phyloP scores from a whole-genome alignment of 2,113 vertebrate species.

The Indri indri region DNA sequence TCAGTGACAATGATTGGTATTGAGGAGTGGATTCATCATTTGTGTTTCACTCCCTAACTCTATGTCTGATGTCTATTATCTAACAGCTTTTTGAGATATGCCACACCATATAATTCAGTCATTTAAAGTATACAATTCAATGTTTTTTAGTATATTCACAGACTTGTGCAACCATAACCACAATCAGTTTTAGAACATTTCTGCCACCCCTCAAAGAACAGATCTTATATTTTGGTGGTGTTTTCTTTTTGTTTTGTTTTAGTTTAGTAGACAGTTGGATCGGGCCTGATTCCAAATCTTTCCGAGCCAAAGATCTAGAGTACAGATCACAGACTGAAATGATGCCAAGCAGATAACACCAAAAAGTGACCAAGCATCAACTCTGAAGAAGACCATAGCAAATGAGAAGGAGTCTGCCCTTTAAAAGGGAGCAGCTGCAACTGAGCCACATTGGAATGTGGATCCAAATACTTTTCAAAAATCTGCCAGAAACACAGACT shows the following conservation, averaged over 20 bases:
- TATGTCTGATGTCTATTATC: neutral
- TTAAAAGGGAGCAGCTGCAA: neutral
- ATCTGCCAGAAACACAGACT: neutral
- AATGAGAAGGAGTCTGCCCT: neutral
- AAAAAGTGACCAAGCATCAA: neutral
- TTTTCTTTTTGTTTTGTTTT: constrained; percentile 28
- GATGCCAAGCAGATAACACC: neutral
- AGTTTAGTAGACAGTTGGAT: neutral
- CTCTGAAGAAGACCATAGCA: neutral
- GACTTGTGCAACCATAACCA: neutral
- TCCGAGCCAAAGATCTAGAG: neutral
- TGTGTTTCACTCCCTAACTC: neutral
- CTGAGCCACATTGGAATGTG: neutral
- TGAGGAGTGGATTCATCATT: neutral
- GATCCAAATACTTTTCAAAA: neutral
- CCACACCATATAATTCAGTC: neutral
- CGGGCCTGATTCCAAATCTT: neutral
- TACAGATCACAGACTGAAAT: neutral
- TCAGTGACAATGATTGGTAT: neutral
- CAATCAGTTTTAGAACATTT: neutral
- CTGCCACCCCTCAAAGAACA: neutral
- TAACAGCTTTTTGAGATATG: neutral
- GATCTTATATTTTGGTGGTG: neutral
- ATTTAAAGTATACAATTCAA: neutral
- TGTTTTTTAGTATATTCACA: neutral